Conservation (phyloP, 2,888 invertebrate genomes). For the Sesia bembeciformis region DNA sequence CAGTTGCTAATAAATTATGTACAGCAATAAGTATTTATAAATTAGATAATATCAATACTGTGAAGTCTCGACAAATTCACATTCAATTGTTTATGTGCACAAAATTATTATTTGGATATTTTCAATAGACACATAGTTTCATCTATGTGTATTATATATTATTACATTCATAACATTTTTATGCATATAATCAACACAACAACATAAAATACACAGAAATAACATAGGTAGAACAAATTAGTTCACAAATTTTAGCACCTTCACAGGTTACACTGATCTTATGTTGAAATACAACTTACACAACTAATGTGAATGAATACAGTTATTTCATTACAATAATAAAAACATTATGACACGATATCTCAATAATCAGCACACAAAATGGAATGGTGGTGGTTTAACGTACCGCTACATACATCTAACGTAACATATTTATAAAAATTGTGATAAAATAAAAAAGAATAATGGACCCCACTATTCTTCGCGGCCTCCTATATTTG, state of each 20-base stretch:
- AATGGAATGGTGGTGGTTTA: slow-evolving; percentile 25
- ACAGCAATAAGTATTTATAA: slow-evolving; percentile 66
- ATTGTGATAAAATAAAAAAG: slow-evolving; percentile 19
- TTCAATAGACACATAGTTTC: not conserved
- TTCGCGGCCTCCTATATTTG: slow-evolving; percentile 53
- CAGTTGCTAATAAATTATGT: slow-evolving; percentile 72
- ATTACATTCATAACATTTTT: not conserved
- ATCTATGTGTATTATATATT: not conserved
- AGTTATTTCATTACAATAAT: not conserved
- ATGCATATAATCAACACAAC: slow-evolving; percentile 26
- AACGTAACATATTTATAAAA: slow-evolving; percentile 15
- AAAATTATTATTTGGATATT: slow-evolving; percentile 8
- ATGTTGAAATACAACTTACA: slow-evolving; percentile 26
- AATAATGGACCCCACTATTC: slow-evolving; percentile 32
- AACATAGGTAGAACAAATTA: slow-evolving; percentile 12
- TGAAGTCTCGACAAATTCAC: slow-evolving; percentile 58
- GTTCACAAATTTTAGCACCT: slow-evolving; percentile 61
- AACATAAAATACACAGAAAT: slow-evolving; percentile 23
- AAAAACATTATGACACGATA: slow-evolving; percentile 14
- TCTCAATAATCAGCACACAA: slow-evolving; percentile 40
- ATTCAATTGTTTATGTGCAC: slow-evolving; percentile 23
- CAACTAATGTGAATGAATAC: not conserved
- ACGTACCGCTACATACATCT: slow-evolving; percentile 7
- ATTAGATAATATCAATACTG: slow-evolving; percentile 72
- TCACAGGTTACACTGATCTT: slow-evolving; percentile 49